A percentile compares a stretch with the other conserved stretches of the same genome.
phyloP scores from a whole-genome alignment of 2,113 vertebrate species.

The Petromus typicus region DNA sequence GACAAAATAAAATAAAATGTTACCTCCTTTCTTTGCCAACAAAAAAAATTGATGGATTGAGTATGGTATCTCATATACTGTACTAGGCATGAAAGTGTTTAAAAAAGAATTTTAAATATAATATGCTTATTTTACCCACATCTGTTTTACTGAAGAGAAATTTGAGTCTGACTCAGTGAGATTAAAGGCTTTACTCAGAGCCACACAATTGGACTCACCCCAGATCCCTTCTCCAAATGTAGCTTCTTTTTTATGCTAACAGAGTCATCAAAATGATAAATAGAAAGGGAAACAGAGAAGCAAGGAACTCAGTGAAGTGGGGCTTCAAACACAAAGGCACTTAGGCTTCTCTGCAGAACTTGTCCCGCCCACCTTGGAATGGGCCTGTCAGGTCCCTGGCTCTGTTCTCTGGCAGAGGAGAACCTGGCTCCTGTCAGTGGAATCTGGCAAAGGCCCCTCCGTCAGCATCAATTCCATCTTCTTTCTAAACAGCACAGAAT shows the following conservation, averaged over 20 bases:
- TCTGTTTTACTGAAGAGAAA: slow-evolving; percentile 41
- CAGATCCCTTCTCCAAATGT: not conserved
- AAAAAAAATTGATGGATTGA: not conserved
- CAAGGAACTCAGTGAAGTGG: not conserved
- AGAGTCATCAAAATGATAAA: not conserved
- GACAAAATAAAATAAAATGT: not conserved
- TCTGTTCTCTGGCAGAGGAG: not conserved
- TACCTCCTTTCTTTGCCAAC: not conserved
- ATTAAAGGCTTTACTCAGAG: not conserved
- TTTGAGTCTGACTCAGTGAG: not conserved
- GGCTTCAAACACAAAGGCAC: not conserved
- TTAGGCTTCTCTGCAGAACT: not conserved
- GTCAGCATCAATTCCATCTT: not conserved
- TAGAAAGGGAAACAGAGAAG: not conserved
- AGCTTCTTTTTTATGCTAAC: slow-evolving; percentile 25
- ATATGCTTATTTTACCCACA: not conserved
- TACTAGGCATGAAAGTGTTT: not conserved
- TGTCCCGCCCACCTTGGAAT: not conserved
- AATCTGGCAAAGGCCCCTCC: not conserved
- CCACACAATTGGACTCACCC: not conserved
- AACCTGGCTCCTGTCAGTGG: not conserved
- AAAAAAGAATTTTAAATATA: not conserved
- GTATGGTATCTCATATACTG: not conserved
- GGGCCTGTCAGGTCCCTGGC: not conserved
- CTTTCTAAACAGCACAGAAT: slow-evolving; percentile 24